These are phyloP conservation scores for Loriculus beryllinus DNA, from an alignment of 2,797 vertebrate genomes.

Conservation along the genomic window DNA sequence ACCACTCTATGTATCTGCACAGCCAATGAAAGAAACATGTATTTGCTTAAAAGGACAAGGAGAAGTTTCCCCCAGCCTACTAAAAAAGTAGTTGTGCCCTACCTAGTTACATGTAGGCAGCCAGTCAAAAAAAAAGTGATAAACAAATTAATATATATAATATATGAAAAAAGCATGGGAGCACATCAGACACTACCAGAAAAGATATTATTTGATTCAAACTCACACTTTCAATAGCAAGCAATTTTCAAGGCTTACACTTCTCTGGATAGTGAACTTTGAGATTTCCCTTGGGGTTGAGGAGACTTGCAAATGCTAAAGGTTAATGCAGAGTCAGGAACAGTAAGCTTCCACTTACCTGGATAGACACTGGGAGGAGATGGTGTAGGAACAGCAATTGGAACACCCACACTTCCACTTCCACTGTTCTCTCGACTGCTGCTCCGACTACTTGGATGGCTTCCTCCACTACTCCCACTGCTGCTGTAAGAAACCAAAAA, in stretches of 20 bases:
- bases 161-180: not conserved
- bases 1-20: not conserved
- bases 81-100: not conserved
- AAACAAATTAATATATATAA: not conserved
- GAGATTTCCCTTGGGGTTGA: not conserved
- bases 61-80: not conserved
- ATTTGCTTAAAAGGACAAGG: not conserved
- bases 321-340: not conserved
- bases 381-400: conserved; percentile 95
- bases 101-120: not conserved
- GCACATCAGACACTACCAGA: not conserved
- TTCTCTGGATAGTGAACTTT: not conserved
- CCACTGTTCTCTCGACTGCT: conserved; percentile 99
- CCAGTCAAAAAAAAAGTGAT: not conserved
- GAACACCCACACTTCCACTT: conserved; percentile 94
- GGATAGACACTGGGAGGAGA: conserved; percentile 94
- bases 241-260: not conserved
- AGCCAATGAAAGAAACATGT: not conserved
- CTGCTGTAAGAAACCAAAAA: conserved; percentile 81
- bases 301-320: not conserved
- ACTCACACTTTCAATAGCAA: not conserved
- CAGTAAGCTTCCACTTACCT: conserved; percentile 78
- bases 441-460: conserved; percentile 96
- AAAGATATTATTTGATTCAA: not conserved
- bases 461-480: conserved; percentile 95